Conservation (phyloP, 1,140 invertebrate species). For the Chironomus striatipennis region DNA sequence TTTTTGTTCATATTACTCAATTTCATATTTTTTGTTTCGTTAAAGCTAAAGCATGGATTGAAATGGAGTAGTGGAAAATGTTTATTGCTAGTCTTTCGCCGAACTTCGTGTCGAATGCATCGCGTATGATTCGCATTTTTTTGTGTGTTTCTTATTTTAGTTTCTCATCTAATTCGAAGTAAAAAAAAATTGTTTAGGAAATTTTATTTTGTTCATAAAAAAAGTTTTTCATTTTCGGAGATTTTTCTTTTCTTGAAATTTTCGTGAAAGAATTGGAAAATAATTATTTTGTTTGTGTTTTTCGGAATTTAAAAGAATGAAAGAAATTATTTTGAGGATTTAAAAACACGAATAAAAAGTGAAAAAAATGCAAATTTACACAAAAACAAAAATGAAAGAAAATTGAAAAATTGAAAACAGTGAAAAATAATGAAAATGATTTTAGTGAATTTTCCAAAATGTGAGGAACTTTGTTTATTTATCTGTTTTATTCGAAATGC, state of each 20-base stretch:
- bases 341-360: background rate
- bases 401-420: too few relatives aligned
- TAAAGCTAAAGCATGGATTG: constrained; percentile 24
- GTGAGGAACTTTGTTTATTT: too few relatives aligned
- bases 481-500: background rate
- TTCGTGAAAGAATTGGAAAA: background rate
- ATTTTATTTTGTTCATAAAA: background rate
- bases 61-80: constrained; percentile 24
- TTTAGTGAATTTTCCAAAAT: too few relatives aligned
- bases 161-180: constrained; percentile 5
- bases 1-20: constrained; percentile 22
- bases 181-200: background rate
- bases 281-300: background rate
- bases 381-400: background rate
- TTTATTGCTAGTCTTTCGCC: constrained; percentile 36
- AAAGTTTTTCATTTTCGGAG: background rate
- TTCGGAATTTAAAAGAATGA: too few relatives aligned
- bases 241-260: background rate
- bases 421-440: too few relatives aligned
- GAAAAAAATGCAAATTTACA: background rate
- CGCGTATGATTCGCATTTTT: constrained; percentile 29
- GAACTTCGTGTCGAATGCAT: constrained; percentile 41
- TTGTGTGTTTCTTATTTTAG: background rate
- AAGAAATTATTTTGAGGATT: too few relatives aligned
- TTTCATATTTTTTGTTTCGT: constrained; percentile 16